Percentiles rank a stretch among this genome's conserved stretches.
These are phyloP conservation scores for Halcyon badia DNA, from an alignment of 2,797 vertebrate species.

Conservation along the genomic window DNA sequence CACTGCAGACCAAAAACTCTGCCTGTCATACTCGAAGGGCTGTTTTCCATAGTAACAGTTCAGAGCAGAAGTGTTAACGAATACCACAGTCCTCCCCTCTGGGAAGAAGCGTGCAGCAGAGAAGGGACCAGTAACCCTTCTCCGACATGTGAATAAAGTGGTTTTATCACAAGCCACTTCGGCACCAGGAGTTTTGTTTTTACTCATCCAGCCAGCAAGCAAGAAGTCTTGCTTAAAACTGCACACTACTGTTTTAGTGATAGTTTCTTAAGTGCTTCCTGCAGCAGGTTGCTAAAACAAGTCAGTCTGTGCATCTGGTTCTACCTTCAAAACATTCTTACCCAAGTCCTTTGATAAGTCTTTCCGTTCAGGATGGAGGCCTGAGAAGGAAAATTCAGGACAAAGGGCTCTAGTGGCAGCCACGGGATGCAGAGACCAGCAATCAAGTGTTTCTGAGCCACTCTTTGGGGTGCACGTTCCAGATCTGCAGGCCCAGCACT, in stretches of 20 bases:
- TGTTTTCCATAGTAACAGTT: not conserved
- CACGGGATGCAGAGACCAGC: not conserved
- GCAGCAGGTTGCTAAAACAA: not conserved
- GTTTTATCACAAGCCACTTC: not conserved
- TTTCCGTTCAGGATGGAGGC: not conserved
- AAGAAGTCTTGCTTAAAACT: not conserved
- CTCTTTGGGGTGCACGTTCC: not conserved
- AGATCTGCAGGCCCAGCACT: not conserved
- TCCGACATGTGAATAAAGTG: not conserved
- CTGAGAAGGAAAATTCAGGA: not conserved
- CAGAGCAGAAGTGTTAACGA: not conserved
- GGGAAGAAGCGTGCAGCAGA: not conserved
- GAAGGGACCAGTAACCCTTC: not conserved
- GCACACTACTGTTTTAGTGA: not conserved
- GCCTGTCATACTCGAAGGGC: accelerated
- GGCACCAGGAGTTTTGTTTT: not conserved
- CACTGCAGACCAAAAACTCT: not conserved
- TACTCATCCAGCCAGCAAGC: not conserved
- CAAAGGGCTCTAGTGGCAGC: not conserved
- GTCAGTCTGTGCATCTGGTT: not conserved
- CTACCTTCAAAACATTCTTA: not conserved
- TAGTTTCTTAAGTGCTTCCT: not conserved
- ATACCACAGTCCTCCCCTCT: not conserved
- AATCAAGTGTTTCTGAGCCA: not conserved
- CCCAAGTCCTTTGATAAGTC: not conserved